Conservation (phyloP, 2,888 invertebrate species). For the Tenthredo amoena region DNA sequence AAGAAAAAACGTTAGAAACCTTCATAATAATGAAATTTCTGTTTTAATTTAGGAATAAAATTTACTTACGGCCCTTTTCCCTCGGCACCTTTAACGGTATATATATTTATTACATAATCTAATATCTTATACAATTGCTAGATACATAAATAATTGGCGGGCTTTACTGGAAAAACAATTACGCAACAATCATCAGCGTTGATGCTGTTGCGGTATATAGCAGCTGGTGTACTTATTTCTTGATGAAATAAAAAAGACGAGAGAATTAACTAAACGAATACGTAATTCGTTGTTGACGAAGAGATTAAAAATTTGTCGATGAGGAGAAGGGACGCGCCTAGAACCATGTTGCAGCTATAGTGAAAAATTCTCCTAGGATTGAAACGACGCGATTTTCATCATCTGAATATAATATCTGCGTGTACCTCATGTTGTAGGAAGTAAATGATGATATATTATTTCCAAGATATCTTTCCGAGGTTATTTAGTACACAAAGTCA, state of each 20-base stretch:
- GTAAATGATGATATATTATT: neutral
- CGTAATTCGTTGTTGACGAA: constrained; percentile 18
- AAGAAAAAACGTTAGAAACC: neutral
- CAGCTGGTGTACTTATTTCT: neutral
- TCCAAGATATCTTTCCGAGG: neutral
- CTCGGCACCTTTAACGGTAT: neutral
- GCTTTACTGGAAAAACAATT: neutral
- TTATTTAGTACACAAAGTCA: constrained; percentile 5
- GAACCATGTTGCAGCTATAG: neutral
- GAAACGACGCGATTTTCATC: neutral
- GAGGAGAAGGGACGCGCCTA: neutral
- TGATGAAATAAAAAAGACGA: neutral
- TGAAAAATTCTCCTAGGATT: neutral
- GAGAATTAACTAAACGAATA: neutral
- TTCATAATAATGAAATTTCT: neutral
- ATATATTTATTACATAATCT: constrained; percentile 13
- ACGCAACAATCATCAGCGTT: neutral
- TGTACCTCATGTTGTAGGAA: neutral
- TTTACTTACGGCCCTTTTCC: neutral
- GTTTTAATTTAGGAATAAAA: neutral
- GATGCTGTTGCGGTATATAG: neutral
- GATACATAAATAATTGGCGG: neutral
- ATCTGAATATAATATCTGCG: neutral
- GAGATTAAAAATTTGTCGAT: constrained; percentile 12
- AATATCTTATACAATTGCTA: constrained; percentile 3